These are phyloP conservation scores for Sminthurides aquaticus DNA, from an alignment of 2,888 invertebrate species.

Conservation along the genomic window DNA sequence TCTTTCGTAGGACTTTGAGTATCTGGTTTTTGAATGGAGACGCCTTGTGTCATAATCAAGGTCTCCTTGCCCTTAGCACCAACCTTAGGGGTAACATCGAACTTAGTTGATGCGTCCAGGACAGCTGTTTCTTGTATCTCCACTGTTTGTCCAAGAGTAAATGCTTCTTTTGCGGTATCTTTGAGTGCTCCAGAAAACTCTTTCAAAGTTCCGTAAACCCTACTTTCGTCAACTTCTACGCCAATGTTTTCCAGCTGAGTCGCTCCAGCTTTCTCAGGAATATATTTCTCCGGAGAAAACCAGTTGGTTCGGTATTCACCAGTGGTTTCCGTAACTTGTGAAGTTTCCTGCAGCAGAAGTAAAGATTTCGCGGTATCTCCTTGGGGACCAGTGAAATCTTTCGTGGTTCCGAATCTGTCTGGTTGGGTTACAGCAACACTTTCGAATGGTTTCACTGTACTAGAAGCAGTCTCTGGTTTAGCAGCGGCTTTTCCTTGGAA, in stretches of 20 bases:
- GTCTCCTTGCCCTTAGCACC: conserved; percentile 13
- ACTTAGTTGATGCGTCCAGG: not conserved
- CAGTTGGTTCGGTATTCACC: not conserved
- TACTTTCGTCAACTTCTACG: conserved; percentile 7
- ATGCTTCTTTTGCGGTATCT: conserved; percentile 9
- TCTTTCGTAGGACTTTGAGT: conserved; percentile 19
- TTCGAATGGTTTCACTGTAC: conserved; percentile 11
- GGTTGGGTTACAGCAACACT: conserved; percentile 3
- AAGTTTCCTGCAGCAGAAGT: conserved; percentile 9
- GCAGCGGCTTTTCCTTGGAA: conserved; percentile 9
- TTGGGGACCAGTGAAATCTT: conserved; percentile 8
- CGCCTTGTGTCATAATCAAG: conserved; percentile 10
- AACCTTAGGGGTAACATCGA: not conserved
- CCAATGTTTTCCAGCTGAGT: conserved; percentile 12
- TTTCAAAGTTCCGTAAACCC: conserved; percentile 8
- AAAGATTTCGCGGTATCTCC: conserved; percentile 9
- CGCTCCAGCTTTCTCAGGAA: conserved; percentile 6
- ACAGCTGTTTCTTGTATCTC: not conserved
- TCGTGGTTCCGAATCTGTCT: conserved; percentile 16
- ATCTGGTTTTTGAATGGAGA: conserved; percentile 7
- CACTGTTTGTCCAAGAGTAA: conserved; percentile 4
- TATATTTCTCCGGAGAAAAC: conserved; percentile 9
- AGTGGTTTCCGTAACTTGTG: conserved; percentile 1
- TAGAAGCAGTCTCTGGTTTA: conserved; percentile 15
- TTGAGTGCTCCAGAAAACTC: not conserved